Evolutionary conservation across 23 tunicate genomes (phyloP).

Genomic region (Ascidia mentula): DNA sequence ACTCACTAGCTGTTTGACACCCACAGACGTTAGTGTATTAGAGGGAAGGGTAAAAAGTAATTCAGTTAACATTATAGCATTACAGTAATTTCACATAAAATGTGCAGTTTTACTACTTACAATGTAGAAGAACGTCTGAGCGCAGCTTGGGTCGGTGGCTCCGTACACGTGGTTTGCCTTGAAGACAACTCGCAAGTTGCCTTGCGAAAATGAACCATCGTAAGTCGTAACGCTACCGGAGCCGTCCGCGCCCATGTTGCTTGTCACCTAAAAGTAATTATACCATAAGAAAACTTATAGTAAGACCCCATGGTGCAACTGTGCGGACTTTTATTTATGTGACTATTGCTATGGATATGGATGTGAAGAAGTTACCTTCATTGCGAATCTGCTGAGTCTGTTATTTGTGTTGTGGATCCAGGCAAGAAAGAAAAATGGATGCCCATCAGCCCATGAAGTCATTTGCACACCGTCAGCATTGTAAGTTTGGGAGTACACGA

Average conservation of each 20-base stretch:
- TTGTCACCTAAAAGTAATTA: not conserved
- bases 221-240: slow-evolving; percentile 10
- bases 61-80: too few species aligned
- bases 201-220: not conserved
- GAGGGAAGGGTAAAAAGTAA: too few species aligned
- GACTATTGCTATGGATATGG: too few species aligned
- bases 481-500: not conserved
- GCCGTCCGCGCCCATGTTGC: slow-evolving; percentile 35
- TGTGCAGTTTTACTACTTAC: not conserved
- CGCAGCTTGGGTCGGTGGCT: slow-evolving; percentile 20
- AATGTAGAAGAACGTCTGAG: slow-evolving; percentile 15
- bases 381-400: not conserved
- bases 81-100: too few species aligned
- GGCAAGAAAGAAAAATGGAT: not conserved
- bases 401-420: not conserved
- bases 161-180: slow-evolving; percentile 28
- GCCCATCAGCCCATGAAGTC: not conserved
- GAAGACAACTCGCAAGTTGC: not conserved
- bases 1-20: too few species aligned
- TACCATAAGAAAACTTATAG: not conserved
- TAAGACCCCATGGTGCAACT: too few species aligned
- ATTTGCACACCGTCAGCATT: not conserved
- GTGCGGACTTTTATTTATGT: too few species aligned
- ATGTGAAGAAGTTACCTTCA: too few species aligned
- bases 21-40: too few species aligned